Evolutionary conservation across 2,113 vertebrate genomes (phyloP).

Genomic region (Plotosus lineatus): DNA sequence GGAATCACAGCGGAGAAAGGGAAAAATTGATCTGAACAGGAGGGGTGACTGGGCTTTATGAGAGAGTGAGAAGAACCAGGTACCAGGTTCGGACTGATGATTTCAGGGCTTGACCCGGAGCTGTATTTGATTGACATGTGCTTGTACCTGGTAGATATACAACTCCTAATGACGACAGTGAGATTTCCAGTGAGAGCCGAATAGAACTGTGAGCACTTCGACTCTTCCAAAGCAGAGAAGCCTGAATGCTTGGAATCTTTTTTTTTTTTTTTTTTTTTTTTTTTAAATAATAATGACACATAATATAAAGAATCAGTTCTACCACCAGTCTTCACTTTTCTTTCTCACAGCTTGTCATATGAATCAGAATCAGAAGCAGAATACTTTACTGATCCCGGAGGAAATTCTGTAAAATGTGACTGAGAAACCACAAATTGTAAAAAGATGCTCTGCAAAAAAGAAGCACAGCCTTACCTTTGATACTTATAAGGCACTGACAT

Average conservation of each 20-base stretch:
- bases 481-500: neutral
- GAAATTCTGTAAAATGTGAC: no score
- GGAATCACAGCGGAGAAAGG: slow-evolving; percentile 27
- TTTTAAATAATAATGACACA: no score
- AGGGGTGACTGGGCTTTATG: slow-evolving; percentile 1
- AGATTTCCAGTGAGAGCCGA: slow-evolving; percentile 2
- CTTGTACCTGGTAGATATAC: neutral
- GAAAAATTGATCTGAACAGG: slow-evolving; percentile 21
- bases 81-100: neutral
- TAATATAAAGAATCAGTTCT: neutral
- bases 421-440: neutral
- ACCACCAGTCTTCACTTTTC: neutral
- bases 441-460: neutral
- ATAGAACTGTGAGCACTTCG: neutral
- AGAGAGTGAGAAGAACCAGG: slow-evolving; percentile 5
- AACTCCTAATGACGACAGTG: slow-evolving; percentile 6
- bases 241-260: neutral
- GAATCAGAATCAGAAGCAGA: no score
- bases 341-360: neutral
- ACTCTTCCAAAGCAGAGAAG: slow-evolving; percentile 45
- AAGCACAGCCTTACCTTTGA: neutral
- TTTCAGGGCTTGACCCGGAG: neutral
- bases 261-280: no score
- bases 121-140: slow-evolving; percentile 17
- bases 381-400: no score